Conservation (phyloP, 2,888 invertebrate genomes). For the Germaria angustata region DNA sequence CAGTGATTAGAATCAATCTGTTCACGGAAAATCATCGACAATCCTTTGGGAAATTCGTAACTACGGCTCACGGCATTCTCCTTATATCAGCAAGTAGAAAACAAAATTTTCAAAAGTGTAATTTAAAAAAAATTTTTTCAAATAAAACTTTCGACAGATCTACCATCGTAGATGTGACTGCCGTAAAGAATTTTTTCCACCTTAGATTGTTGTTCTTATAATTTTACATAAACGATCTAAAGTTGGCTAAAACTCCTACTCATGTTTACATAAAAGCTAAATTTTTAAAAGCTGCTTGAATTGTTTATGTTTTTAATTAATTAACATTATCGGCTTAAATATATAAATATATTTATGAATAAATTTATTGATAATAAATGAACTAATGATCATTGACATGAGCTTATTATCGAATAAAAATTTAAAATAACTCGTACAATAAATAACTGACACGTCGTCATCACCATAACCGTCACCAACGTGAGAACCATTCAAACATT, state of each 20-base stretch:
- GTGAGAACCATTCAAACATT: slow-evolving; percentile 10
- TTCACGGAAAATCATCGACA: too few species aligned
- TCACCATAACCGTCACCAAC: not conserved
- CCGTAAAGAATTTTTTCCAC: too few species aligned
- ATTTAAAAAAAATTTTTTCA: too few species aligned
- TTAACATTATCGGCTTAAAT: not conserved
- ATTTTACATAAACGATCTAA: too few species aligned
- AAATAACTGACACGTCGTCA: slow-evolving; percentile 25
- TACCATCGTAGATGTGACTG: too few species aligned
- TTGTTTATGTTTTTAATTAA: not conserved
- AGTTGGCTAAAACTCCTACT: slow-evolving; percentile 12
- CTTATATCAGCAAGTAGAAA: too few species aligned
- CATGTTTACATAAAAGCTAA: not conserved
- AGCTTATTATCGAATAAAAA: slow-evolving; percentile 58
- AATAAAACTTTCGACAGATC: too few species aligned
- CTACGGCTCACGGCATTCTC: too few species aligned
- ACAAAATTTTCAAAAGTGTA: too few species aligned
- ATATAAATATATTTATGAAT: not conserved
- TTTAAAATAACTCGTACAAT: slow-evolving; percentile 2
- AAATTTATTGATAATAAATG: slow-evolving; percentile 6
- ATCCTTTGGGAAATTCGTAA: too few species aligned
- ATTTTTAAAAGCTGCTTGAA: not conserved
- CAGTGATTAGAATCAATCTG: too few species aligned
- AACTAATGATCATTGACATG: slow-evolving; percentile 54
- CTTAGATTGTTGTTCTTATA: too few species aligned